phyloP scores from a whole-genome alignment of 2,113 vertebrate genomes.

The Deroptyus accipitrinus region DNA sequence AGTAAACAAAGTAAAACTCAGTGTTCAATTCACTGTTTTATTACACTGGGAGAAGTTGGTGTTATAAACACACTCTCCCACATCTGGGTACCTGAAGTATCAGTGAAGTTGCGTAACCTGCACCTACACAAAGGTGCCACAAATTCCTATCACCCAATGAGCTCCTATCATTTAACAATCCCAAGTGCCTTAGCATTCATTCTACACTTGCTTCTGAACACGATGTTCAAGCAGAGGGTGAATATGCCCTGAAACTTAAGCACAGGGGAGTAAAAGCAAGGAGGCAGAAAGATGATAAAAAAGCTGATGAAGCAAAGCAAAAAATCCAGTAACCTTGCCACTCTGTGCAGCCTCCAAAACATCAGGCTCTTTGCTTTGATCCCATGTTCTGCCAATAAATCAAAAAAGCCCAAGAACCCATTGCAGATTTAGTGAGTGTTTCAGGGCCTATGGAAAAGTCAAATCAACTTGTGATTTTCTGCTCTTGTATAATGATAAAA shows the following conservation, averaged over 20 bases:
- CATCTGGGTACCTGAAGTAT: neutral
- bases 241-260: neutral
- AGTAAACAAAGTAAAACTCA: neutral
- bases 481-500: neutral
- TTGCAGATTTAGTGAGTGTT: slow-evolving; percentile 12
- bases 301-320: slow-evolving; percentile 5
- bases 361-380: slow-evolving; percentile 1
- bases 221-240: neutral
- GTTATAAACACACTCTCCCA: neutral
- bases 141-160: neutral
- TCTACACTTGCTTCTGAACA: slow-evolving; percentile 24
- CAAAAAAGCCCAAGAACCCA: neutral
- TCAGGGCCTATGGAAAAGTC: neutral
- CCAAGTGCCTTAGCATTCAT: slow-evolving; percentile 9
- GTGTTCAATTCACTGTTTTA: neutral
- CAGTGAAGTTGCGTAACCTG: neutral
- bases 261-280: neutral
- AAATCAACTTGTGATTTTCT: neutral
- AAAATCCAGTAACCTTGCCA: slow-evolving; percentile 6
- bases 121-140: neutral
- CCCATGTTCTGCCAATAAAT: neutral
- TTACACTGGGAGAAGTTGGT: neutral
- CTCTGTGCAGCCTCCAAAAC: neutral
- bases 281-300: neutral
- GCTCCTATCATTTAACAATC: neutral